Evolutionary conservation across 2,113 vertebrate species (phyloP).

Genomic region (Synchiropus splendidus): DNA sequence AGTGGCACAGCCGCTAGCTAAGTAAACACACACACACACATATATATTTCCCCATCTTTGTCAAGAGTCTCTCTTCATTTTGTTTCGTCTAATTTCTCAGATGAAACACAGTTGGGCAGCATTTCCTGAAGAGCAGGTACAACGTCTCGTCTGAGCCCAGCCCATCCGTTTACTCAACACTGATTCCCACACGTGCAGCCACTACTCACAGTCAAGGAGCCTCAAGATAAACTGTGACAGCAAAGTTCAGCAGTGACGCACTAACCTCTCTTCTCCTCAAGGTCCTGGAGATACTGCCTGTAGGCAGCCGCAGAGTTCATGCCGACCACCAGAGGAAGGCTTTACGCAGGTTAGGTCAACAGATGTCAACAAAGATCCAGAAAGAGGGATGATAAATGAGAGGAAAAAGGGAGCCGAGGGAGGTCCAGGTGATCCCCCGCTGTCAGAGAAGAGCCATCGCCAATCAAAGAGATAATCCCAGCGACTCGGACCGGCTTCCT

Average conservation of each 20-base stretch:
- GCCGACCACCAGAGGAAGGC: slow-evolving; percentile 17
- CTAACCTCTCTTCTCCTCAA: slow-evolving; percentile 71
- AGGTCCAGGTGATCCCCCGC: slow-evolving; percentile 21
- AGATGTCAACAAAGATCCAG: neutral
- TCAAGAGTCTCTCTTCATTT: too few relatives aligned
- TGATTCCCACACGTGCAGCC: slow-evolving; percentile 11
- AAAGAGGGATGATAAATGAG: neutral
- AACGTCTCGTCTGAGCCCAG: slow-evolving; percentile 10
- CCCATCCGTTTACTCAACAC: slow-evolving; percentile 4
- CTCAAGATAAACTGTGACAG: slow-evolving; percentile 2
- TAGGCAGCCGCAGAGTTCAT: slow-evolving; percentile 65
- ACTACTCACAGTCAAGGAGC: neutral
- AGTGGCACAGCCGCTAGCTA: neutral
- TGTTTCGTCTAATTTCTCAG: too few relatives aligned
- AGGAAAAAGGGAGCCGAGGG: slow-evolving; percentile 1
- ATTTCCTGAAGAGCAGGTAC: slow-evolving; percentile 14
- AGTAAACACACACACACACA: slow-evolving; percentile 12
- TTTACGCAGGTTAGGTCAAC: too few relatives aligned
- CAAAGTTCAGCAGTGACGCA: slow-evolving; percentile 15
- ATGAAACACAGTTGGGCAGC: too few relatives aligned
- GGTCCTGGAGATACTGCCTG: slow-evolving; percentile 64
- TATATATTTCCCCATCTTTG: neutral
- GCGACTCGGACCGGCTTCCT: slow-evolving; percentile 19
- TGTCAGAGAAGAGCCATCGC: slow-evolving; percentile 37
- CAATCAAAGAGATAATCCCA: slow-evolving; percentile 43